Base-by-base conservation (phyloP, 37 sponge, comb jelly and placozoan genomes). In the Eunapius fragilis region DNA sequence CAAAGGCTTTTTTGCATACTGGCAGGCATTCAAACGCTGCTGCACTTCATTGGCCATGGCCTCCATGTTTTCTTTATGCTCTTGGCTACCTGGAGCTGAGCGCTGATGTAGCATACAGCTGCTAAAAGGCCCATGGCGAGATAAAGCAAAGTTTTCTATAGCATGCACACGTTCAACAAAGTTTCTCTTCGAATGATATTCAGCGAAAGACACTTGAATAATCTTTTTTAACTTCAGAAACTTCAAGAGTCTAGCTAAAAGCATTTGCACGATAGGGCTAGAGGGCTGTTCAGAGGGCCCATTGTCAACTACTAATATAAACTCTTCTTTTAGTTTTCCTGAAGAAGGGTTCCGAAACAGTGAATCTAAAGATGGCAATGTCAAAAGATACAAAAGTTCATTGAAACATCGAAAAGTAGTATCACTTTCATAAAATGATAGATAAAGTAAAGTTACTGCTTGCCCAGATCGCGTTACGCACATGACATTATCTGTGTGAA, bases 251-350 rank as follows among this genome's bases (percentile, higher is more conserved):
- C 80, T 31, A 80, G 25, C 68, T 14, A 67, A 30, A 30, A 31
- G 68, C 80, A 80, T 80, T 80, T 80, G 80, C 70, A 80, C 70
- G 4, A 80, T 30, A 5, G 80, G 36, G 69, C 80, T 35, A 69
- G 68, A 31, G 7, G 80, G 80, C 26, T 80, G 80, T 27, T 80
- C 80, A 26, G 80, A 68, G 41, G 70, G 80, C 22, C 70, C 80
- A 68, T 80, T 80, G 26, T 80, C 80, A 2, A 67, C 80, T 0
- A 80, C 68, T 32, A 80, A 69, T 22, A 30, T 80, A 28, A 79
- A 49, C 6, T 79, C 35, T 25, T 79, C 3, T 30, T 31, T 67
- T 17, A 80, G 22, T 67, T 68, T n/a, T 7, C 70, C 80, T 28
- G 80, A 69, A 17, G 2, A 24, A 4, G 23, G 58, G 23, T 80